Evolutionary conservation across 2,888 invertebrate genomes (phyloP).

Genomic region (Eupithecia subfuscata): DNA sequence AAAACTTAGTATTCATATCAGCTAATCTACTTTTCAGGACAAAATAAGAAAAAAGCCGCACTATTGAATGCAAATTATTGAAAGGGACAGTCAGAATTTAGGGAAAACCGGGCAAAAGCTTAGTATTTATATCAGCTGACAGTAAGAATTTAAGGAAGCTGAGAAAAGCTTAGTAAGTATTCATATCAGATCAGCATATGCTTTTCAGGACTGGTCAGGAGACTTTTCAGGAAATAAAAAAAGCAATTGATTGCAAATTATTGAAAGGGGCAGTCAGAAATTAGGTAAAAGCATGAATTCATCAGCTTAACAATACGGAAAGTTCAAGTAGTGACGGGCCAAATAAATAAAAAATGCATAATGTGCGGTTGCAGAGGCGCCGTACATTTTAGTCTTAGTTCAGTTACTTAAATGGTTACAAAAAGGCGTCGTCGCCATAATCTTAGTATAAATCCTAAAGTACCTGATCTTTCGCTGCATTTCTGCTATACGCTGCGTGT

Average conservation of each 20-base stretch:
- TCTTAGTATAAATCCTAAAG: slow-evolving; percentile 10
- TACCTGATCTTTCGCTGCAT: slow-evolving; percentile 52
- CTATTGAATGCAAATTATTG: too few species aligned
- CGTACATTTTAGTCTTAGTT: not conserved
- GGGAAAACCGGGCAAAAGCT: too few species aligned
- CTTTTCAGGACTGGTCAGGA: too few species aligned
- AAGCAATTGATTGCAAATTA: not conserved
- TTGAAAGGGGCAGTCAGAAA: not conserved
- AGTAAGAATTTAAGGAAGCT: too few species aligned
- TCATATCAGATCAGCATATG: too few species aligned
- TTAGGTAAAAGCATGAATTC: not conserved
- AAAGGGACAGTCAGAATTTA: too few species aligned
- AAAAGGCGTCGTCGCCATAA: not conserved
- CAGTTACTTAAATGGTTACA: not conserved
- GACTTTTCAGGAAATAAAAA: not conserved
- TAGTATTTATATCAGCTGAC: too few species aligned
- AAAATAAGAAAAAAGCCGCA: too few species aligned
- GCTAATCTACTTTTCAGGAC: too few species aligned
- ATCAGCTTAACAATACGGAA: not conserved
- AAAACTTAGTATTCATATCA: too few species aligned
- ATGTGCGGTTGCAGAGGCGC: not conserved
- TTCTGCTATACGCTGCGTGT: slow-evolving; percentile 49
- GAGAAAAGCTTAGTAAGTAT: too few species aligned
- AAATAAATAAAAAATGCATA: not conserved
- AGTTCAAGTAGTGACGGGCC: not conserved